Conservation (phyloP, 2,888 invertebrate species). For the Drosophila robusta region DNA sequence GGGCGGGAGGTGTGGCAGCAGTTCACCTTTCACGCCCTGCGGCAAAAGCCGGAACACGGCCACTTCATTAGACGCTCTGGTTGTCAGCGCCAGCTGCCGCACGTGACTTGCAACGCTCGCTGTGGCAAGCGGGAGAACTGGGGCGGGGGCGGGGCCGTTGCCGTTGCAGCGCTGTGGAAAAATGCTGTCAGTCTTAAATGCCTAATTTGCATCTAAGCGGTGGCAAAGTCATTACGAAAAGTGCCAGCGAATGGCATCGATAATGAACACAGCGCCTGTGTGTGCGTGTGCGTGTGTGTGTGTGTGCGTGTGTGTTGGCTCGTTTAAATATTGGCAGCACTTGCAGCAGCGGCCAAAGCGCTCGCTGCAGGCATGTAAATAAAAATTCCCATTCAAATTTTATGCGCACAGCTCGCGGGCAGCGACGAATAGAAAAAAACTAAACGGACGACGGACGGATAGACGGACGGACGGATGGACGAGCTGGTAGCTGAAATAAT, state of each 20-base stretch:
- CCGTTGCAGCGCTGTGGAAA: conserved; percentile 1
- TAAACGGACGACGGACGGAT: background rate
- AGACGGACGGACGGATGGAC: background rate
- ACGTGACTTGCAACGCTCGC: conserved; percentile 58
- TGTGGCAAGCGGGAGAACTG: background rate
- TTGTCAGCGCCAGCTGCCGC: conserved; percentile 65
- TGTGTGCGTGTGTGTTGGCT: conserved; percentile 3
- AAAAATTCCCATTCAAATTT: conserved; percentile 60
- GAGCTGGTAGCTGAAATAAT: conserved; percentile 44
- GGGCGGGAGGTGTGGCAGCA: background rate
- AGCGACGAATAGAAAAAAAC: background rate
- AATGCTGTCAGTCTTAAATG: conserved; percentile 16
- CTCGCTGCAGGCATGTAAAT: conserved; percentile 39
- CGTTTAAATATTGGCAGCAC: conserved; percentile 29
- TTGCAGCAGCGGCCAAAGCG: conserved; percentile 19
- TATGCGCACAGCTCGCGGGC: conserved; percentile 46
- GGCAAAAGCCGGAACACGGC: conserved; percentile 33
- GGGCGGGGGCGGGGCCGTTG: background rate
- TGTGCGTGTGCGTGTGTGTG: too few species aligned
- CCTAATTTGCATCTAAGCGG: conserved; percentile 68
- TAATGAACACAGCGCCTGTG: conserved; percentile 49
- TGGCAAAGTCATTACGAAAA: conserved; percentile 67
- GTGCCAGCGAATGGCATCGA: conserved; percentile 50
- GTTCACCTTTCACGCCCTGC: conserved; percentile 10
- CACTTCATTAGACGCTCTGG: conserved; percentile 65